Evolutionary conservation across 1,140 invertebrate genomes (phyloP), one percentile per base, ranked within the genome.

Genomic region (Drusus annulatus): DNA sequence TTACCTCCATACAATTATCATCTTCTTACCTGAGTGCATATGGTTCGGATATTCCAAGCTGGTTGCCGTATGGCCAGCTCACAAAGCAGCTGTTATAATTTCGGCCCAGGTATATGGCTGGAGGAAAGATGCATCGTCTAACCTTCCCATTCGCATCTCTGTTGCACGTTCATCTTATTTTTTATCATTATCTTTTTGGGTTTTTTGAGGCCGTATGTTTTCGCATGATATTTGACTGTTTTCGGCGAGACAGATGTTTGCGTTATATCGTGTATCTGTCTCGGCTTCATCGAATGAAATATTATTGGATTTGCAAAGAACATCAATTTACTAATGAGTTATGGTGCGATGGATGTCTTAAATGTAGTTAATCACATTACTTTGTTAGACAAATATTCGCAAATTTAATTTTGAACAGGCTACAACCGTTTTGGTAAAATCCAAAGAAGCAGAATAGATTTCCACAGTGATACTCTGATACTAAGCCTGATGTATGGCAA

Each of bases 191-290:
- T 52, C 68, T 51, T 19, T 51, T 13, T 52, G 65, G 65, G 45
- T 71, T 71, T 71, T 71, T 71, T 52, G 21, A n/a, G 68, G 23
- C 65, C 65, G 36, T 71, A 15, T 71, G 68, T 71, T 71, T 71
- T 71, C 68, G 68, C 68, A 71, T 28, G 68, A 23, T 71, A 52
- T 71, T 71, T 71, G 36, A 23, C 17, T 52, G 45, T 21, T 71
- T 71, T 71, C 68, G 45, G 68, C 68, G 17, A 71, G 68, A 71
- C 68, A 71, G 68, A 71, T 71, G 68, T 71, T 51, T 19, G 63
- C 16, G 15, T 68, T 68, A 36, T 63, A 16, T 63, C 21, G 62
- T 31, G 25, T 63, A 15, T 63, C 63, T 68, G 63, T 68, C 31
- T 50, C 63, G 23, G 17, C 21, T 65, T 1, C 54, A n/a, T 7